Conservation (phyloP, 35 echinoderm and acorn worm genomes). For the Ptychodera flava region DNA sequence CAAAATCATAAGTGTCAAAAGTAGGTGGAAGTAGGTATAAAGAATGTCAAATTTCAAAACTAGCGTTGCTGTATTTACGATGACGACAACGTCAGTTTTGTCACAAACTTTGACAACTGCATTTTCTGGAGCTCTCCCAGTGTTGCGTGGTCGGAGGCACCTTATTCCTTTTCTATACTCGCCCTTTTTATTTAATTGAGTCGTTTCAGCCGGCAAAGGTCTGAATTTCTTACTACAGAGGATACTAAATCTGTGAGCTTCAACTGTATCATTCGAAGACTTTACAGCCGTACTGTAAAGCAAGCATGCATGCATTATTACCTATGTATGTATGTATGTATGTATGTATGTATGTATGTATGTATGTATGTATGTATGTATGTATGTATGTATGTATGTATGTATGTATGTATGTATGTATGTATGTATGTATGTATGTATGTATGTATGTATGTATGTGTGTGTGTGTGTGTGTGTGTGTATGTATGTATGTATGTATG, state of each 20-base stretch:
- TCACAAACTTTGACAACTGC: no score
- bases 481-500: no score
- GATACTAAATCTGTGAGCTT: no score
- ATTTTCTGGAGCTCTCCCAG: no score
- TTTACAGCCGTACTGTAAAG: not conserved
- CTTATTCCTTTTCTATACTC: not conserved
- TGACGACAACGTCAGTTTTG: no score
- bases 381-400: not conserved
- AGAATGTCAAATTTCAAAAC: no score
- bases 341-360: not conserved
- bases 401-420: not conserved
- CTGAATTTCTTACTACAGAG: not conserved
- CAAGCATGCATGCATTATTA: not conserved
- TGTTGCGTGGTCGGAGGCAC: not conserved
- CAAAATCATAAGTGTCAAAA: no score
- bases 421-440: not conserved
- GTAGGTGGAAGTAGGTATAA: no score
- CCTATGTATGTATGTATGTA: not conserved
- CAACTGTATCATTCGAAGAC: no score
- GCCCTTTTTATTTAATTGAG: not conserved
- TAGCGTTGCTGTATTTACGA: no score
- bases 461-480: no score
- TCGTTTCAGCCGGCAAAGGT: not conserved
- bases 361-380: not conserved
- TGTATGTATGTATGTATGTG: not conserved